Evolutionary conservation across 1,140 invertebrate species (phyloP).

Genomic region (Bombus affinis): DNA sequence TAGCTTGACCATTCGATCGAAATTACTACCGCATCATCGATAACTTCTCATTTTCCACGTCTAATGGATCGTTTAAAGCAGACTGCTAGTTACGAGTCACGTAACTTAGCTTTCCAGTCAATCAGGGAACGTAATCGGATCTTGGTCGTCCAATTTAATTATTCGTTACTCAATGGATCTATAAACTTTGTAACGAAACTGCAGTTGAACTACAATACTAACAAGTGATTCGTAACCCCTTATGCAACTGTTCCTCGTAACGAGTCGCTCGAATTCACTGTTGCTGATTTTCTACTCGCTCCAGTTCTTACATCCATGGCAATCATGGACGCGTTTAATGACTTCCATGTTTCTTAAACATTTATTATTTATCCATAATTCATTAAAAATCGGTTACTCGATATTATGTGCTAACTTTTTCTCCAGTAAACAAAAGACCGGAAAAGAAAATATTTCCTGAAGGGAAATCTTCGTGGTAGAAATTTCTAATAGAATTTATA

Average conservation of each 20-base stretch:
- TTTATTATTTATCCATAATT: background rate
- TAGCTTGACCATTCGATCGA: background rate
- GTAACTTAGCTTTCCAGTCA: slow-evolving; percentile 24
- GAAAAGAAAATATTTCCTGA: background rate
- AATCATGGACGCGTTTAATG: no score
- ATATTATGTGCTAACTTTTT: background rate
- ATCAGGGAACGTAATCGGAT: background rate
- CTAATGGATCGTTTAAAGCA: slow-evolving; percentile 11
- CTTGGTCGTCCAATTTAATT: slow-evolving; percentile 9
- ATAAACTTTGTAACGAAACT: slow-evolving; percentile 1
- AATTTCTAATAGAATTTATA: background rate
- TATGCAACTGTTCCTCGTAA: background rate
- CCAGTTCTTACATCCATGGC: background rate
- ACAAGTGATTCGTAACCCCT: background rate
- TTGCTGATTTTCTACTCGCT: background rate
- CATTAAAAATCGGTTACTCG: background rate
- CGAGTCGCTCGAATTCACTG: background rate
- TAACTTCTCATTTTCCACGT: slow-evolving; percentile 10
- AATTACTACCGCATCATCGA: background rate
- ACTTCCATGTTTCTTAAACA: no score
- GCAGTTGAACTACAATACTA: no score
- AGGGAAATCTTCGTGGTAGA: background rate
- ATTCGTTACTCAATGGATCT: background rate
- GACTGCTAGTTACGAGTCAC: background rate
- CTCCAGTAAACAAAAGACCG: background rate